Evolutionary conservation across 2,888 invertebrate genomes (phyloP), one percentile per base, ranked within the genome.

Genomic region (Hydrotaea diabolus): DNA sequence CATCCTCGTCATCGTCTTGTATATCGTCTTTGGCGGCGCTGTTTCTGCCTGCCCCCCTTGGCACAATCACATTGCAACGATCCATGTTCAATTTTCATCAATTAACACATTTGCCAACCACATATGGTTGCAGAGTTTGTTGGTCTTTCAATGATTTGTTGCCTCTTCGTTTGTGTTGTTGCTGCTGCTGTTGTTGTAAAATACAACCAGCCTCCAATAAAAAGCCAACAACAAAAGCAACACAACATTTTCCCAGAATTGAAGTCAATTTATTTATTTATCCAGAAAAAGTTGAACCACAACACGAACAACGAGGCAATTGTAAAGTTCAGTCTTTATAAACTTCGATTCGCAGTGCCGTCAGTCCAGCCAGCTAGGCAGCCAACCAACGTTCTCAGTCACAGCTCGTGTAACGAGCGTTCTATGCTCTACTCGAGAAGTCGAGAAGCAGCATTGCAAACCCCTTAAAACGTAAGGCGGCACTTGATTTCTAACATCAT

Each of bases 221-320:
- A 69, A 66, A 55, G 53, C 7, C 19, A 66, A 71, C n/a, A 78
- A 82, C 66, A 66, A 21, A 36, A n/a, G n/a, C n/a, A n/a, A n/a
- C n/a, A n/a, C n/a, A n/a, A 62, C 13, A 26, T 84, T 80, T 85
- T 81, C 78, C 66, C 79, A 78, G 84, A 85, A 85, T 79, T 85
- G 13, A 81, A 85, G 76, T 76, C 62, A 78, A 81, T 85, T 84
- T 85, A 80, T 84, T 83, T 84, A 85, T 81, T 81, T 81, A 81
- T 81, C 57, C 66, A 66, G 76, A 74, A 76, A 78, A 77, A 39
- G 17, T 4, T 7, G 26, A 62, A 62, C 49, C 7, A 23, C 23
- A 23, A 26, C 23, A 26, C 13, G 23, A 57, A 59, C 55, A 19
- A 19, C 8, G 1, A 1, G 39, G 8, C 13, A 39, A 39, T n/a